phyloP scores from a whole-genome alignment of 1,140 invertebrate genomes.

The Berghia stephanieae region DNA sequence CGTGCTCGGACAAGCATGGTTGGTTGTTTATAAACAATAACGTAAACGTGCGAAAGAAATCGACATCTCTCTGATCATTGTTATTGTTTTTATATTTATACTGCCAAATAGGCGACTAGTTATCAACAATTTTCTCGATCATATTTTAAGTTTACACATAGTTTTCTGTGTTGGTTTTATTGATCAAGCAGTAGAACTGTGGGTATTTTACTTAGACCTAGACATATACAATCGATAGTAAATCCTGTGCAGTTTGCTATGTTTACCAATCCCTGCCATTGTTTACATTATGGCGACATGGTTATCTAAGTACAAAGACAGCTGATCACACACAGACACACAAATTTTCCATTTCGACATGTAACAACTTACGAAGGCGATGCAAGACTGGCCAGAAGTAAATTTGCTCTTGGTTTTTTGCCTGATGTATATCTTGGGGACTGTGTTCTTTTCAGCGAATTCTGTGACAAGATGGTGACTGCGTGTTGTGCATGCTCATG shows the following conservation, averaged over 20 bases:
- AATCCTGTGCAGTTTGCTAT: no score
- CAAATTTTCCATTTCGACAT: background rate
- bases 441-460: constrained; percentile 51
- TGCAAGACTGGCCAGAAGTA: constrained; percentile 41
- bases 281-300: background rate
- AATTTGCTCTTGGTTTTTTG: constrained; percentile 42
- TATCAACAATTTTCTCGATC: background rate
- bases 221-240: no score
- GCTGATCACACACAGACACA: background rate
- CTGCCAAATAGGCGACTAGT: background rate
- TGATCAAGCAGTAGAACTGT: no score
- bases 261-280: no score
- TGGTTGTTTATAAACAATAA: background rate
- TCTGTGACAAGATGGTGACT: constrained; percentile 41
- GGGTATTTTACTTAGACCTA: no score
- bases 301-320: background rate
- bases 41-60: background rate
- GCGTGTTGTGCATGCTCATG: constrained; percentile 48
- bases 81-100: no score
- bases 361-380: constrained; percentile 35
- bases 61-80: no score
- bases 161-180: no score
- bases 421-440: constrained; percentile 33
- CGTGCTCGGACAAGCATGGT: no score
- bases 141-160: background rate